Percentiles rank a stretch among this genome's conserved stretches.
Evolutionary conservation across 2,113 vertebrate genomes (phyloP).

Genomic region (Dinomys branickii): DNA sequence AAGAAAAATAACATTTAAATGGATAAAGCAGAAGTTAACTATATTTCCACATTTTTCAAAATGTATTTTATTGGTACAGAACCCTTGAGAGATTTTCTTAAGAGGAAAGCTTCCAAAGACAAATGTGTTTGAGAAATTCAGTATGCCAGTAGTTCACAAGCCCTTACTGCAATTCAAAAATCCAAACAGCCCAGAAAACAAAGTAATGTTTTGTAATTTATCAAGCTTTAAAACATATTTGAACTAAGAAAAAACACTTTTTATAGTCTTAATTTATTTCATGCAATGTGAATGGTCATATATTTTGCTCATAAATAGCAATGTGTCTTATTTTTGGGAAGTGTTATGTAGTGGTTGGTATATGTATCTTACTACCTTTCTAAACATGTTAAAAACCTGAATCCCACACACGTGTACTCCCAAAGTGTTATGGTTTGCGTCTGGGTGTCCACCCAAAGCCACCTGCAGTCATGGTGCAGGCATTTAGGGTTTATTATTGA

Average conservation of each 20-base stretch:
- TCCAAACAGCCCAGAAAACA: neutral
- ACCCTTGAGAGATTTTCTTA: neutral
- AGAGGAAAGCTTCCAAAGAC: neutral
- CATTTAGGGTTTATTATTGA: too few species aligned
- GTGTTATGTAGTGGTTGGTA: neutral
- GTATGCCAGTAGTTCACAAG: neutral
- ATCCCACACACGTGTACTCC: neutral
- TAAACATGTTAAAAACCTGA: neutral
- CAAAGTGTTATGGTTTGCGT: too few species aligned
- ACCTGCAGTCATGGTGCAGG: too few species aligned
- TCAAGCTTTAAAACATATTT: neutral
- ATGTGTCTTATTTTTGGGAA: neutral
- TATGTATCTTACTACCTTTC: neutral
- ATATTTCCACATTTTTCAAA: neutral
- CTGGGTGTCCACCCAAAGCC: too few species aligned
- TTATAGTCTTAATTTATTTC: neutral
- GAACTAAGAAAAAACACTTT: neutral
- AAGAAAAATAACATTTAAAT: neutral
- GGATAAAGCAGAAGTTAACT: neutral
- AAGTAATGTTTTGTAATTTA: slow-evolving; percentile 3
- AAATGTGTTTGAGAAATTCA: neutral
- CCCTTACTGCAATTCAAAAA: neutral
- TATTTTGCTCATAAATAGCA: neutral
- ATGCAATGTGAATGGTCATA: neutral
- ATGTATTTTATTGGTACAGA: neutral